Conservation (phyloP, 1,140 invertebrate genomes). For the Harlomillsia oculata region DNA sequence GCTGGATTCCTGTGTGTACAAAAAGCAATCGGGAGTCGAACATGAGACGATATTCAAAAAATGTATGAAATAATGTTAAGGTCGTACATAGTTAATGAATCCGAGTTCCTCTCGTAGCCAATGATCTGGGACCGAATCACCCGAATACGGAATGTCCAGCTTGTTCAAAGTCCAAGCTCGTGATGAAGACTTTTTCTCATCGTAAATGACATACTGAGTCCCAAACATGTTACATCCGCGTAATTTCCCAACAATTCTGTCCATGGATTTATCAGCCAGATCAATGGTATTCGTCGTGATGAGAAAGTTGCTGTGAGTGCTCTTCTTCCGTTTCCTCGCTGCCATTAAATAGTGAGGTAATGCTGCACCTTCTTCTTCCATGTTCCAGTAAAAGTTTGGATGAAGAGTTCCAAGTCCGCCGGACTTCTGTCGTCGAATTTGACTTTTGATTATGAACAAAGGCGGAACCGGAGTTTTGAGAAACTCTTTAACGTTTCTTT, state of each 20-base stretch:
- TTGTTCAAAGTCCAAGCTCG: constrained; percentile 35
- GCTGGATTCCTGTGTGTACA: constrained; percentile 77
- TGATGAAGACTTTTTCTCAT: constrained; percentile 77
- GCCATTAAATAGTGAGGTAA: too few relatives aligned
- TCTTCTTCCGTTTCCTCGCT: constrained; percentile 93
- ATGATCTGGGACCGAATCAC: constrained; percentile 39
- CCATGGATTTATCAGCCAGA: constrained; percentile 87
- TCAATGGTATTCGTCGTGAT: constrained; percentile 98
- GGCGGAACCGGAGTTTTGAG: too few relatives aligned
- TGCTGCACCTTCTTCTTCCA: too few relatives aligned
- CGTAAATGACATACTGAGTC: constrained; percentile 92
- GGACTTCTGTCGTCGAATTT: too few relatives aligned
- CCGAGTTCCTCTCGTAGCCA: constrained; percentile 75
- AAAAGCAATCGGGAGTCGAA: not conserved
- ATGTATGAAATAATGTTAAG: not conserved
- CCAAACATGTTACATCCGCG: constrained; percentile 92
- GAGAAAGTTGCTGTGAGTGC: constrained; percentile 93
- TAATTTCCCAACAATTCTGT: constrained; percentile 86
- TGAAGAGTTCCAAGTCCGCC: too few relatives aligned
- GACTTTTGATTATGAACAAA: too few relatives aligned
- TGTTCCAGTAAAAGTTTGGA: too few relatives aligned
- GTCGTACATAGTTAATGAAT: constrained; percentile 78
- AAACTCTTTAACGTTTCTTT: too few relatives aligned
- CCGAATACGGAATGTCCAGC: constrained; percentile 29
- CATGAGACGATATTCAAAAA: not conserved